Base-by-base conservation (phyloP, 2,113 vertebrate genomes). In the Blennius ocellaris region DNA sequence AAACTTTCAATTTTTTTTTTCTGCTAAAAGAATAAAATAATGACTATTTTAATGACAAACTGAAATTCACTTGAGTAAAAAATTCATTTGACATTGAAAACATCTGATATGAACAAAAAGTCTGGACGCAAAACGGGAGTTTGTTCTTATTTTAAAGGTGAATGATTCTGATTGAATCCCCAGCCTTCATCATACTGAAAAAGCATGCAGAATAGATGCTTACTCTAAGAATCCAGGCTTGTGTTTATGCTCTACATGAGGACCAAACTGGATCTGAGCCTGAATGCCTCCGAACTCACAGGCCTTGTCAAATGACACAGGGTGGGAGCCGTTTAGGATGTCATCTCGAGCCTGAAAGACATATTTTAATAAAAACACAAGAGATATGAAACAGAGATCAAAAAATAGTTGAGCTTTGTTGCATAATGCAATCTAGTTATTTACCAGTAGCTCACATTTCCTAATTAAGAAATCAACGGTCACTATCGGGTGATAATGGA, bases 181-280 rank as follows among this genome's bases (percentile, higher is more conserved):
- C 12, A 47, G 7, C 3, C 9, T 56, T 61, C 5, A 21, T 37
- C 14, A 38, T 11, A 10, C 36, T 44, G 1, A 17, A 55, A 59
- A 21, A 3, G 11, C 4, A 5, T 21, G 44, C 17, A 37, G 10
- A 10, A 51, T 7, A 54, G 41, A 58, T 8, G 76, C 93, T 96
- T 96, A 99, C 97, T 99, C 98, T 67, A 99, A 92, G 90, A 99
- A 99, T 90, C 98, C 98, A 37, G 96, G 96, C 83, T 99, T 99
- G 92, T 99, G 98, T 92, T 99, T 99, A 80, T 96, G 96, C 40
- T 99, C 98, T 76, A 98, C 95, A 9, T 99, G 96, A 81, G 98
- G 97, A 88, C 98, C 98, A 56, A 99, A 99, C 87, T 99, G 98
- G 91, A 99, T 99, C 92, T 99, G 98, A 17, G 96, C 96, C 94